Percentiles rank a stretch among this genome's conserved stretches.
Conservation (phyloP, 2,888 invertebrate genomes). For the Calameuta filiformis region DNA sequence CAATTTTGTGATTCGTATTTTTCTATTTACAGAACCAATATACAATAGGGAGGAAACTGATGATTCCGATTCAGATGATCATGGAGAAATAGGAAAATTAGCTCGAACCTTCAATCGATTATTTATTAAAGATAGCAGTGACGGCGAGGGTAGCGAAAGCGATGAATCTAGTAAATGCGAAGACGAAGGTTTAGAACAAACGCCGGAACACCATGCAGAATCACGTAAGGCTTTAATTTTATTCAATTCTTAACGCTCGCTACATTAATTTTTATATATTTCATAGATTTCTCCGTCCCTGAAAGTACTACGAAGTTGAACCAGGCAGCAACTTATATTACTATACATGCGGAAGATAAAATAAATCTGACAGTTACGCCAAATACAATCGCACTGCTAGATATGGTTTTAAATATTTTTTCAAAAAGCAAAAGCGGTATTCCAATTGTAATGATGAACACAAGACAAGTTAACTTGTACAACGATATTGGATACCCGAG, state of each 20-base stretch:
- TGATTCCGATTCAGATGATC: constrained; percentile 81
- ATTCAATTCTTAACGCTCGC: constrained; percentile 47
- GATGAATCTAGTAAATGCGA: constrained; percentile 66
- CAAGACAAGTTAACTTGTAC: constrained; percentile 61
- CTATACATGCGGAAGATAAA: constrained; percentile 75
- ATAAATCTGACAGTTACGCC: constrained; percentile 79
- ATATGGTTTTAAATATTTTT: constrained; percentile 64
- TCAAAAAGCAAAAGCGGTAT: constrained; percentile 60
- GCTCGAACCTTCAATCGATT: constrained; percentile 80
- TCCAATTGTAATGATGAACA: constrained; percentile 43
- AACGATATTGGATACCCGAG: constrained; percentile 72
- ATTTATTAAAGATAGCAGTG: constrained; percentile 77
- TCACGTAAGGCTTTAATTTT: constrained; percentile 41
- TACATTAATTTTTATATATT: constrained; percentile 29
- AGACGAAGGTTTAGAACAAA: constrained; percentile 53
- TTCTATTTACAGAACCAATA: constrained; percentile 49
- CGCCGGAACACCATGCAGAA: constrained; percentile 48
- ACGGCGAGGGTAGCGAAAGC: constrained; percentile 68
- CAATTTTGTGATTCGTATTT: neutral
- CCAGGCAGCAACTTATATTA: constrained; percentile 72
- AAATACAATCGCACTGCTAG: constrained; percentile 71
- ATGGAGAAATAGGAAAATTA: constrained; percentile 77
- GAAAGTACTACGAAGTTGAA: constrained; percentile 32
- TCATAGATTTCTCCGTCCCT: constrained; percentile 33
- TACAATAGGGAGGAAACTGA: constrained; percentile 61